Base-by-base conservation (phyloP, 1,140 invertebrate genomes). In the Drosophila murphyi region DNA sequence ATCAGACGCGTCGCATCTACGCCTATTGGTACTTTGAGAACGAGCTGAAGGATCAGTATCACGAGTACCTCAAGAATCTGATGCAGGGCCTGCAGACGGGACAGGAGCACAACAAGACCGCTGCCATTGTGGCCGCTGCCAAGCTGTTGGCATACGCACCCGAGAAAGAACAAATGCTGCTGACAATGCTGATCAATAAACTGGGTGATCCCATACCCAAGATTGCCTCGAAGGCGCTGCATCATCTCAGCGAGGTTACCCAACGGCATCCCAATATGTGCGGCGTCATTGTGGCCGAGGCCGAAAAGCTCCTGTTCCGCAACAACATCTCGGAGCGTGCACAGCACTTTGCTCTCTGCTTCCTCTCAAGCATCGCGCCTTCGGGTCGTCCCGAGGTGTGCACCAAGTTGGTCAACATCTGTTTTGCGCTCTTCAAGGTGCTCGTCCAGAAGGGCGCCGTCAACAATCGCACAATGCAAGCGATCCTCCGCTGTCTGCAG, bases 391-490 rank as follows among this genome's bases (percentile, higher is more conserved):
- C 94, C 2, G 94, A 96, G 56, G 93, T 99, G 12, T 98, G 98
- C 0, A 95, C 95, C 69, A 96, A 95, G 78, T 93, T 99, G 10
- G 96, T 99, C 7, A 94, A 96, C 60, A 95, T 99, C n/a, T 99
- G 99, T 92, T 98, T 99, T 90, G 95, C 96, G 0, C 98, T 99
- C 86, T 99, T 99, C 93, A 99, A 98, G 93, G 96, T 97, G 52
- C 96, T 96, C 48, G 95, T 98, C 10, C 97, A 98, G 92, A 97
- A 96, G 93, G 97, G 97, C 29, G 97, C 98, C 75, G 96, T 99
- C 1, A 97, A 99, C 85, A 97, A 96, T 47, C 96, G 97, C 85
- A 96, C 99, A 93, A 97, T 99, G 96, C 96, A 96, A 69, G 97
- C 96, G 1, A 95, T 99, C 12, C 93, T 92, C 4, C 57, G 91